phyloP scores from a whole-genome alignment of 2,113 vertebrate genomes.

The Amia ocellicauda region DNA sequence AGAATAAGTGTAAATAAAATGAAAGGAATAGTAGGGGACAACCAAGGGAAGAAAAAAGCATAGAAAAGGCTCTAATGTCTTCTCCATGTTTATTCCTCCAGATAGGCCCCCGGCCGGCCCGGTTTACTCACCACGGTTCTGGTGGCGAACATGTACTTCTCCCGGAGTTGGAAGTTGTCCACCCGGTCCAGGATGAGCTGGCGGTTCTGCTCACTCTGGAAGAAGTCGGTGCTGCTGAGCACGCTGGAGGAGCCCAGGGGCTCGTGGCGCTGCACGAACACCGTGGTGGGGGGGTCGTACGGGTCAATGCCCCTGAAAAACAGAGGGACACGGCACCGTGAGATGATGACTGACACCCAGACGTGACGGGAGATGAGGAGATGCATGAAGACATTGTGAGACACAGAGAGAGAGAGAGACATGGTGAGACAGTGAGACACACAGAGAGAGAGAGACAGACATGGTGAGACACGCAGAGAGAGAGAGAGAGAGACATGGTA shows the following conservation, averaged over 20 bases:
- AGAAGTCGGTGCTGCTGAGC: constrained; percentile 91
- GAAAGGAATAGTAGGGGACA: no score
- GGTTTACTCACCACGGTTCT: constrained; percentile 64
- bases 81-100: no score
- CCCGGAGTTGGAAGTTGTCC: constrained; percentile 89
- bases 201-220: constrained; percentile 85
- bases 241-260: constrained; percentile 82
- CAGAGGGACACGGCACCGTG: no score
- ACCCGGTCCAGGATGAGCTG: constrained; percentile 83
- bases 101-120: no score
- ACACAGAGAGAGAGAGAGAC: no score
- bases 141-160: constrained; percentile 97
- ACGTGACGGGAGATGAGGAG: no score
- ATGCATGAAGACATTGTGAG: no score
- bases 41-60: no score
- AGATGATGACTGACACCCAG: no score
- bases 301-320: constrained; percentile 83
- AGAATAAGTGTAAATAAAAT: no score
- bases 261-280: constrained; percentile 88
- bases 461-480: neutral
- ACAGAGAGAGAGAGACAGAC: neutral
- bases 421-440: neutral
- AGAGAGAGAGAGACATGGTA: neutral
- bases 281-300: constrained; percentile 76
- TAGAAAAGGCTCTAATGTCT: no score